Base-by-base conservation (phyloP, 1,140 invertebrate species). In the Neotoxoptera formosana region DNA sequence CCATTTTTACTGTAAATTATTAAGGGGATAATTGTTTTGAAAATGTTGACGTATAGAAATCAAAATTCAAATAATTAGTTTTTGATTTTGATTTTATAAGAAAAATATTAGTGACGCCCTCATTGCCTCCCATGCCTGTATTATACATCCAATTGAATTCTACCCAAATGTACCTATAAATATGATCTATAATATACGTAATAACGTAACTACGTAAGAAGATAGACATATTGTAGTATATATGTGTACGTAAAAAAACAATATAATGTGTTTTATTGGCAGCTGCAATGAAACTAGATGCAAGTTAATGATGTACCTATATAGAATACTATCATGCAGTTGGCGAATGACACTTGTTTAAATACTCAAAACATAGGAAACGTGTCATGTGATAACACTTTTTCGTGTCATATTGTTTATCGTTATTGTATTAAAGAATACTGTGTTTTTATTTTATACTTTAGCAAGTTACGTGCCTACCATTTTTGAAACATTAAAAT, bases 261-360 rank as follows among this genome's bases (percentile, higher is more conserved):
- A 67, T 25, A 25, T n/a, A 76, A 76, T 76, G 14, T 76, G n/a
- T 76, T 41, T 56, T 56, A 56, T 56, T 89, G 48, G 25, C 51
- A 89, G 48, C 21, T 89, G 34, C 51, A 89, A 25, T n/a, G 34
- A 56, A 21, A 41, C 34, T 56, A 25, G 11, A 86, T 86, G 51
- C 34, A 21, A 89, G 34, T 11, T 36, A 89, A 89, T 89, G 45
- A 56, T 30, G n/a, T 41, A n/a, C n/a, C n/a, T 36, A 48, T 20
- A 60, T 2, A 67, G 30, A 34, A 60, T n/a, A 90, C 25, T 67
- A 45, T 90, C 36, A 83, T 53, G 34, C 91, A 84, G 67, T 93
- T 93, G 91, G 81, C 48, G 23, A 84, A 53, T 45, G 48, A 51
- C 91, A 93, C 91, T 86, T 93, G 91, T 93, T 84, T 56, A 93